Base-by-base conservation (phyloP, 2,113 vertebrate genomes). In the Hemiscyllium ocellatum region DNA sequence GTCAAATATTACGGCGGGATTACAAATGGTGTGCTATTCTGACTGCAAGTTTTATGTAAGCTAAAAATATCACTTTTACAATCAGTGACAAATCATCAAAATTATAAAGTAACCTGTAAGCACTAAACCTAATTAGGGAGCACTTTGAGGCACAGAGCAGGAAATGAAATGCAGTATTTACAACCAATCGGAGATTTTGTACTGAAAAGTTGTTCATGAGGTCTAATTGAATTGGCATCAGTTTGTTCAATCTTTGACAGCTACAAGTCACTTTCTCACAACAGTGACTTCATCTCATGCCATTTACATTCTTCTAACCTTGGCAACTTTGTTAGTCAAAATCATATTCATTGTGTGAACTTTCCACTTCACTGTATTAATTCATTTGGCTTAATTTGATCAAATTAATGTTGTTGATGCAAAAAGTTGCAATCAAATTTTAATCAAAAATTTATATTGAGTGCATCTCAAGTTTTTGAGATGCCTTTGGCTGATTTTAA, bases 1-100 rank as follows among this genome's bases (percentile, higher is more conserved):
- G n/a, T 24, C 42, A 47, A 50, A 50, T 22, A 70, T 1, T 72
- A 42, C 70, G 3, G 37, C 89, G 50, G 93, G 4, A 70, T 94
- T 70, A 94, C 42, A 94, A 94, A 95, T 5, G 8, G 24, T 29
- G 24, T 13, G 50, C 42, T 95, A 26, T 12, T 52, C 68, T 72
- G 94, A 50, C 68, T 95, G 66, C 37, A 50, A 26, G 68, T 29
- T 72, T 72, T 95, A 24, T 50, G 12, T 19, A 95, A 95, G 68
- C 69, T 95, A 95, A 95, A 72, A 95, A 95, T 95, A 72, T 26
- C 68, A 95, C 10, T 72, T 69, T 72, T 95, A 50, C 94, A 95
- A 72, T n/a, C 90, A 42, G 65, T 72, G 69, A 95, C 68, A 72
- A 52, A 70, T 95, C 66, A 70, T 72, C 72, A 68, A 72, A 70